A percentile compares a stretch with the other conserved stretches of the same genome.
phyloP scores from a whole-genome alignment of 92 coral and sea anemone genomes.

The Umimayanthus chanpuru region DNA sequence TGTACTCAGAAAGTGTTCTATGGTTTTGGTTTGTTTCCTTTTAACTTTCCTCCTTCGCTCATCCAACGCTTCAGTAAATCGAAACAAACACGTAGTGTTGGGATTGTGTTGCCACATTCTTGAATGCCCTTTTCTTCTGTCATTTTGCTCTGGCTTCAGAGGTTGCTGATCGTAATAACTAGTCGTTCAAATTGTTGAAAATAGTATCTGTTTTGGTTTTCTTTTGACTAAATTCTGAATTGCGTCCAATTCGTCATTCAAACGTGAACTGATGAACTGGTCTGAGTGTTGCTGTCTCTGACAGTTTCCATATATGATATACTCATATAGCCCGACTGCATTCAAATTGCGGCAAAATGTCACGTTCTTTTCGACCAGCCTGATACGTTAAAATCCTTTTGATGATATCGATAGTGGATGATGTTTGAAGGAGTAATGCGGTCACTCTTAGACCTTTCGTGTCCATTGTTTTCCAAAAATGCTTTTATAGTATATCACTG shows the following conservation, averaged over 20 bases:
- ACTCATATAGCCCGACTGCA: no score
- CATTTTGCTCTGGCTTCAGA: conserved; percentile 5
- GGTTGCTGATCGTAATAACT: background rate
- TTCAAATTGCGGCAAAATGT: background rate
- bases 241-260: background rate
- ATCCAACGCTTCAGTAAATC: conserved; percentile 13
- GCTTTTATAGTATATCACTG: background rate
- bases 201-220: background rate
- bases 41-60: background rate
- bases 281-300: background rate
- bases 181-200: background rate
- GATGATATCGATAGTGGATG: background rate
- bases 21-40: background rate
- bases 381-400: background rate
- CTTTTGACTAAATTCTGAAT: background rate
- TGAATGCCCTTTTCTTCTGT: conserved; percentile 16
- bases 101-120: background rate
- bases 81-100: conserved; percentile 3
- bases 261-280: background rate
- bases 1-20: background rate
- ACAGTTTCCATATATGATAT: background rate
- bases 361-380: background rate
- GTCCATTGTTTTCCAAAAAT: background rate
- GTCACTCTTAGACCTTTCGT: background rate
- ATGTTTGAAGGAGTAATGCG: background rate